Conservation (phyloP, 1,140 invertebrate species). For the Solen grandis region DNA sequence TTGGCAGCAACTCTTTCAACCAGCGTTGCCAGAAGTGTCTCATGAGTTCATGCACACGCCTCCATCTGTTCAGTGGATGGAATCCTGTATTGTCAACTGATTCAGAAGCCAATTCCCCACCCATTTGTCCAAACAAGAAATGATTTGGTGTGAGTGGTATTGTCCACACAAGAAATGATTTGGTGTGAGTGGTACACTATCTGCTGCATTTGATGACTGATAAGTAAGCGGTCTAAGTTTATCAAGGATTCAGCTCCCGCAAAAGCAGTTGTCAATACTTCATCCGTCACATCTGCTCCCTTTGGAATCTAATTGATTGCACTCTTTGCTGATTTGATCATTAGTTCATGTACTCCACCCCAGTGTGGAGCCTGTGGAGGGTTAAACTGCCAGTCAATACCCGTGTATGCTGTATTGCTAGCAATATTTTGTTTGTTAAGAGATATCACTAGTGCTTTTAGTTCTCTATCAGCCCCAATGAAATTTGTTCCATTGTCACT, state of each 20-base stretch:
- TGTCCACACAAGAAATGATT: conserved; percentile 42
- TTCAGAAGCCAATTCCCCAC: conserved; percentile 38
- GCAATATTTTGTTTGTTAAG: conserved; percentile 24
- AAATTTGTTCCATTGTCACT: conserved; percentile 48
- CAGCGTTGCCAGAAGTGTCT: conserved; percentile 53
- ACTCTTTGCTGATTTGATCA: conserved; percentile 75
- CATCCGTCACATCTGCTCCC: conserved; percentile 14
- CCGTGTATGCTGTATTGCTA: conserved; percentile 30
- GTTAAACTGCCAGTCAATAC: conserved; percentile 80
- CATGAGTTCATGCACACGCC: conserved; percentile 33
- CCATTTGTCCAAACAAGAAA: conserved; percentile 35
- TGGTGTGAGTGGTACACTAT: conserved; percentile 27
- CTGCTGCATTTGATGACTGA: conserved; percentile 13
- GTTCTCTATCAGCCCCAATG: conserved; percentile 32
- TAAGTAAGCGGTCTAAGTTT: conserved; percentile 36
- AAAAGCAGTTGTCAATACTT: conserved; percentile 33
- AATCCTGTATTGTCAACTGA: neutral
- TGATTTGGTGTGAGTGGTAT: conserved; percentile 43
- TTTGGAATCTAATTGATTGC: conserved; percentile 17
- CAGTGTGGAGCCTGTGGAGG: conserved; percentile 79
- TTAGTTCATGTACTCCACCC: conserved; percentile 80
- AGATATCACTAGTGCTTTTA: neutral
- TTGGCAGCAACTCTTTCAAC: conserved; percentile 37
- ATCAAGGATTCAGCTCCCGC: conserved; percentile 24
- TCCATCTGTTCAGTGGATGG: conserved; percentile 21